These are phyloP conservation scores for Diarsia rubi DNA, from an alignment of 2,888 invertebrate species.

Conservation along the genomic window DNA sequence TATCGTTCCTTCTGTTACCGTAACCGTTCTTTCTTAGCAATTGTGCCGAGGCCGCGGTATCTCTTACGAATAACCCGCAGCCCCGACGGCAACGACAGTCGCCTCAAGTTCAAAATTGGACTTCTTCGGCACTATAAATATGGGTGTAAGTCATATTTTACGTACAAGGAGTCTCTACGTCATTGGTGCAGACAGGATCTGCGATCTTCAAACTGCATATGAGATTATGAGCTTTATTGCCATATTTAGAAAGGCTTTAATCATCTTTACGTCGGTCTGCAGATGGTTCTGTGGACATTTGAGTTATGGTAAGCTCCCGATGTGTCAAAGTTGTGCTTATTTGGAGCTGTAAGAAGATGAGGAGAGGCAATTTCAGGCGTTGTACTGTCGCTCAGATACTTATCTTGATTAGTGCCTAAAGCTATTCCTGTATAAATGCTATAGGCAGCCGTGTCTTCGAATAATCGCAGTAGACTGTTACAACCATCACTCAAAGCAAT, in stretches of 20 bases:
- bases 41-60: no score
- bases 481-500: not conserved
- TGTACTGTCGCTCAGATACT: not conserved
- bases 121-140: no score
- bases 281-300: not conserved
- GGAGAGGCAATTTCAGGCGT: not conserved
- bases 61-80: no score
- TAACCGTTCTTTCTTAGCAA: no score
- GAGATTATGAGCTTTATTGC: constrained; percentile 5
- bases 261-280: not conserved
- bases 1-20: no score
- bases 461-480: not conserved
- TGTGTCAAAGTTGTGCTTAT: not conserved
- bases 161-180: not conserved
- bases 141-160: constrained; percentile 1
- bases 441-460: not conserved
- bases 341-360: not conserved
- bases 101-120: no score
- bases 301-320: not conserved
- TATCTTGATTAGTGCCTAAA: not conserved
- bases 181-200: not conserved
- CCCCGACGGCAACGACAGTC: no score
- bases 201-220: not conserved
- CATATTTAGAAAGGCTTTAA: not conserved
- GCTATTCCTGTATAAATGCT: not conserved